Base-by-base conservation (phyloP, 2,797 vertebrate genomes). In the Chelidonichthys spinosus region DNA sequence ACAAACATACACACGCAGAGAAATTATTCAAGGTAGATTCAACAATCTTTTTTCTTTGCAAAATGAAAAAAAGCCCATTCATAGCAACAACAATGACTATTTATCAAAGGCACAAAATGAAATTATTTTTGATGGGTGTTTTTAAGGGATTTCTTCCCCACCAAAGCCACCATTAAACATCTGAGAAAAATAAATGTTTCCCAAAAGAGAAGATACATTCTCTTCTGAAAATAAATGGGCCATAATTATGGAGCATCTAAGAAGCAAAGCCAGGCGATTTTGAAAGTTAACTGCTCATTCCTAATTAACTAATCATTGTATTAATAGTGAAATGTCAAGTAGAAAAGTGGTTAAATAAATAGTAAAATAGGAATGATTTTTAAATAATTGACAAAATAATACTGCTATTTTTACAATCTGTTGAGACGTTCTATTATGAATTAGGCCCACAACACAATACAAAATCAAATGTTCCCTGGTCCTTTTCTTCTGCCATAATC, bases 141-240 rank as follows among this genome's bases (percentile, higher is more conserved):
- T n/a, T 32, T 0, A 32, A 13, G 11, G 10, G 8, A 15, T 11
- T 32, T 64, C 32, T 40, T 7, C 32, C 8, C 7, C 2, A 56
- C 8, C 7, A 1, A 56, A 35, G 17, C 33, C 46, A 72, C 6
- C 1, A 33, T 9, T 14, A 59, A 40, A 74, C 72, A 64, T 82
- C 17, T 72, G 50, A 36, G 25, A 69, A 46, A 61, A 52, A 71
- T 15, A 9, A 32, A 53, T 49, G 13, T 63, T 43, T 74, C 44
- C 53, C 53, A 60, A 59, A 65, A 84, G 49, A 68, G 17, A 42
- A 60, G 37, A 2, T 13, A 47, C 36, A 35, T 63, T 47, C 1
- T 74, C 36, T 15, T 9, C 9, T 35, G 13, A 43, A 52, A 68
- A 53, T 17, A 43, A 43, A n/a, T 11, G 0, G 11, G 2, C 11